phyloP scores from a whole-genome alignment of 1,140 invertebrate genomes.

The Panagrolaimus sp. region DNA sequence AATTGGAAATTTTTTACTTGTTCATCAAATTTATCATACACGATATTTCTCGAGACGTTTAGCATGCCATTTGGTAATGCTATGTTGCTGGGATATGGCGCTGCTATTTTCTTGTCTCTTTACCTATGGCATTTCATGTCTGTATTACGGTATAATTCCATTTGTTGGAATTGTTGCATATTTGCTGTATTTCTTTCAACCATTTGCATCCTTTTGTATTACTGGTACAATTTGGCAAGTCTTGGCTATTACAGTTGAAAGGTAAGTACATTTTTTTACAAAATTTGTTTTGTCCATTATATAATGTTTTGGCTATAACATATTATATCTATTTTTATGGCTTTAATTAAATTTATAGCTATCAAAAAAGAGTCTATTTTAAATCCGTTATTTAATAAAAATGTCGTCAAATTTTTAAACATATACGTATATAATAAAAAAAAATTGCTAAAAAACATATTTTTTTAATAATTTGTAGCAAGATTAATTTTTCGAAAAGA shows the following conservation, averaged over 20 bases:
- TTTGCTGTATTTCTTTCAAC: conserved; percentile 52
- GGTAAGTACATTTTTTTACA: conserved; percentile 21
- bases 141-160: conserved; percentile 51
- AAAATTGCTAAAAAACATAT: no score
- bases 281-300: no score
- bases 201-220: conserved; percentile 54
- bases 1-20: conserved; percentile 43
- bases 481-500: not conserved
- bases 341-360: no score
- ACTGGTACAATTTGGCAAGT: conserved; percentile 57
- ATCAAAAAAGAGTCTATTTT: no score
- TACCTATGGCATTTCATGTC: conserved; percentile 46
- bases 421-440: no score
- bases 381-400: no score
- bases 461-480: not conserved
- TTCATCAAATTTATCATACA: conserved; percentile 47
- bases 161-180: conserved; percentile 53
- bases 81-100: conserved; percentile 55
- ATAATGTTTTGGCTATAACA: no score
- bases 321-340: no score
- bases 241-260: conserved; percentile 52
- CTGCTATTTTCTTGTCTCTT: conserved; percentile 32
- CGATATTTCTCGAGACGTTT: conserved; percentile 51
- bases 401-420: no score
- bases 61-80: conserved; percentile 48